These are phyloP conservation scores for Onychomys arenicola DNA, from an alignment of 2,797 vertebrate species.

Conservation along the genomic window DNA sequence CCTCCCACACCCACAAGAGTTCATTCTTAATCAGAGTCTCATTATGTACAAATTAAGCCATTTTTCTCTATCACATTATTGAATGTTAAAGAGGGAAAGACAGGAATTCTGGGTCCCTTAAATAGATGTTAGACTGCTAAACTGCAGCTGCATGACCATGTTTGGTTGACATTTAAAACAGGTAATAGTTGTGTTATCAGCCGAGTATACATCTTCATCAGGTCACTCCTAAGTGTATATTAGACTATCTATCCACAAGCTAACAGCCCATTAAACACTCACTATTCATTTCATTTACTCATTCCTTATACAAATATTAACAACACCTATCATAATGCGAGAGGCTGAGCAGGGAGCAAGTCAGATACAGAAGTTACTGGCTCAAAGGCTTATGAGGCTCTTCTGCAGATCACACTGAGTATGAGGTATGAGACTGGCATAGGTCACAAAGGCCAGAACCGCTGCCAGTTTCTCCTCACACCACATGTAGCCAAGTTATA, in stretches of 20 bases:
- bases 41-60: background rate
- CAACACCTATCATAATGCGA: background rate
- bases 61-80: background rate
- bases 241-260: background rate
- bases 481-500: background rate
- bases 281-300: background rate
- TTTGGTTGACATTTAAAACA: background rate
- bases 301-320: background rate
- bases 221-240: background rate
- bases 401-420: background rate
- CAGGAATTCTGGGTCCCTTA: constrained; percentile 2
- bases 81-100: background rate
- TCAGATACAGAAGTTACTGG: background rate
- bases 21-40: background rate
- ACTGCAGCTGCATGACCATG: background rate
- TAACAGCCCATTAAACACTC: background rate
- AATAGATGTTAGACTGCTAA: background rate
- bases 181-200: background rate
- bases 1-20: background rate
- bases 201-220: background rate
- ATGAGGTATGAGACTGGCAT: background rate
- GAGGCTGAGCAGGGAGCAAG: background rate
- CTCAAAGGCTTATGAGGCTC: background rate
- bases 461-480: background rate
- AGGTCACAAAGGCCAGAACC: too few relatives aligned